Conservation (phyloP, 1,140 invertebrate species). For the Drosophila busckii region DNA sequence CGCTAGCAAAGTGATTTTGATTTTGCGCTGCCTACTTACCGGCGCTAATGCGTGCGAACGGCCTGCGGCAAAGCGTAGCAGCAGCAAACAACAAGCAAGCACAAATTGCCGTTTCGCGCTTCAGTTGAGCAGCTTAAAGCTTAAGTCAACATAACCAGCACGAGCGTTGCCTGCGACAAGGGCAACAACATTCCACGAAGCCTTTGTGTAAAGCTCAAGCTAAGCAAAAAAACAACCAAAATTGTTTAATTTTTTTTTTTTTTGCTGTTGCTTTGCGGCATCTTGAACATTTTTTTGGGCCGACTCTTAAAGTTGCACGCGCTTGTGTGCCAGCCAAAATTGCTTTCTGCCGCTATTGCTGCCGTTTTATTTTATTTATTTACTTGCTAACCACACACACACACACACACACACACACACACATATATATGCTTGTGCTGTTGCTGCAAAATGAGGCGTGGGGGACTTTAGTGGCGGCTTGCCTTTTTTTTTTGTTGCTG, state of each 20-base stretch:
- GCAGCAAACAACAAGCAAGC: constrained; percentile 53
- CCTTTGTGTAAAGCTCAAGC: constrained; percentile 34
- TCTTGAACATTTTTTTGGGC: constrained; percentile 57
- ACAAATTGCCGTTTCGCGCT: constrained; percentile 72
- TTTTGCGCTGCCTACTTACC: constrained; percentile 25
- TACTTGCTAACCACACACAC: constrained; percentile 45
- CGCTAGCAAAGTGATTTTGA: constrained; percentile 9
- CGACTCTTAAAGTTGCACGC: constrained; percentile 50
- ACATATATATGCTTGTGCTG: neutral
- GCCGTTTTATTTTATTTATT: constrained; percentile 71
- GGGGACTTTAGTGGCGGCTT: constrained; percentile 15
- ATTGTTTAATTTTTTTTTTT: constrained; percentile 62
- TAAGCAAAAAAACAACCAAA: constrained; percentile 36
- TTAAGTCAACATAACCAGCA: constrained; percentile 58
- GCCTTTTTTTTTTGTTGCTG: constrained; percentile 25
- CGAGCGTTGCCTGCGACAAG: too few relatives aligned
- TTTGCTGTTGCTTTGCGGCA: constrained; percentile 40
- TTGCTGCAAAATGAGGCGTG: neutral
- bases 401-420: constrained; percentile 5
- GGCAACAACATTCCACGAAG: constrained; percentile 50
- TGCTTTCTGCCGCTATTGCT: constrained; percentile 53
- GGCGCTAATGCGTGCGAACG: constrained; percentile 45
- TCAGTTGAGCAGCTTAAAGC: constrained; percentile 74
- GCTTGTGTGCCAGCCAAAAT: constrained; percentile 43
- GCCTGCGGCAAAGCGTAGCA: neutral